Conservation (phyloP, 2,113 vertebrate species). For the Piaya cayana region DNA sequence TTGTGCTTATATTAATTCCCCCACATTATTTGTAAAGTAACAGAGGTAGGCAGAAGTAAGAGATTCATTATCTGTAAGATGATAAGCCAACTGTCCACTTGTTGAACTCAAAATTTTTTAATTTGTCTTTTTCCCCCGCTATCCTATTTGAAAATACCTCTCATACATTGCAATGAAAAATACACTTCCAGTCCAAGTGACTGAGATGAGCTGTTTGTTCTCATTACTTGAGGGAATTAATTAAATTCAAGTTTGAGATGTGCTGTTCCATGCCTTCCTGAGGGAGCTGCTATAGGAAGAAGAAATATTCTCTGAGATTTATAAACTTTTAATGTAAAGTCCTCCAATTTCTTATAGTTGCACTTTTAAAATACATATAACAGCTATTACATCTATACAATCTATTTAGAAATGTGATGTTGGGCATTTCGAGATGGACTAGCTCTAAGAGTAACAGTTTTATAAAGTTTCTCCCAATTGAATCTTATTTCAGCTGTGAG, state of each 20-base stretch:
- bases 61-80: neutral
- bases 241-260: neutral
- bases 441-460: neutral
- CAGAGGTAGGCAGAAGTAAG: neutral
- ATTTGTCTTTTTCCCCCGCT: neutral
- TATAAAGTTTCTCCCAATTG: neutral
- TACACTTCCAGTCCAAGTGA: neutral
- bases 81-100: neutral
- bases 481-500: neutral
- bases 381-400: too few relatives aligned
- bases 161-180: conserved; percentile 53
- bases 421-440: neutral
- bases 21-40: neutral
- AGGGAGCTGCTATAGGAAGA: neutral
- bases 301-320: neutral
- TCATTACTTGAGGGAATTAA: conserved; percentile 2
- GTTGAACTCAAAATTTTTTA: neutral
- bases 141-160: too few relatives aligned
- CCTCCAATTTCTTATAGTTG: neutral
- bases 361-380: neutral
- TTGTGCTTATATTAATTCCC: neutral
- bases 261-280: neutral
- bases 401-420: neutral
- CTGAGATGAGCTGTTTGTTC: neutral
- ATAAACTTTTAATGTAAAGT: neutral